Evolutionary conservation across 2,113 vertebrate genomes (phyloP).

Genomic region (Ursus arctos): DNA sequence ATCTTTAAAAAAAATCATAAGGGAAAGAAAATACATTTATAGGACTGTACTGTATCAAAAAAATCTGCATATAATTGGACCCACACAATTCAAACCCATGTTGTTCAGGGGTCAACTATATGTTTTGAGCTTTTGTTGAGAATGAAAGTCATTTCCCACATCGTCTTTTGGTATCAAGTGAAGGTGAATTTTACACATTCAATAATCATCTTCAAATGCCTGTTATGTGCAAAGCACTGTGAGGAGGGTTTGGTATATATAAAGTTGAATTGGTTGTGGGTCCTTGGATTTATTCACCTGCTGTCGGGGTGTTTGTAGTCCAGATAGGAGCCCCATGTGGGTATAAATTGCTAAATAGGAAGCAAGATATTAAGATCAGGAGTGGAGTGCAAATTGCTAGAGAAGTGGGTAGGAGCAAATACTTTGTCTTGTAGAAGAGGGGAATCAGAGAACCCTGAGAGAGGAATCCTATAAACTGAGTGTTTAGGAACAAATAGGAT

Average conservation of each 20-base stretch:
- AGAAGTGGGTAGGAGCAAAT: neutral
- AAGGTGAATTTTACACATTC: constrained; percentile 1
- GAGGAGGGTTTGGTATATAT: neutral
- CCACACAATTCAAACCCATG: neutral
- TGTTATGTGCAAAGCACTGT: neutral
- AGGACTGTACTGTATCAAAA: neutral
- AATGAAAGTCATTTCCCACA: neutral
- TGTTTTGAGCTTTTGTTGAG: neutral
- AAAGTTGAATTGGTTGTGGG: neutral
- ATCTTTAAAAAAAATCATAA: neutral
- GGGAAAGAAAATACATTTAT: neutral
- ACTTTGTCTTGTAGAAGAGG: neutral
- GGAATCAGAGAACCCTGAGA: neutral
- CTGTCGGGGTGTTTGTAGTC: neutral
- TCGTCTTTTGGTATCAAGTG: neutral
- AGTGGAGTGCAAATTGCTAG: neutral
- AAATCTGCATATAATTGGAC: neutral
- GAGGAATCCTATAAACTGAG: neutral
- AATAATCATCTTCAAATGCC: neutral
- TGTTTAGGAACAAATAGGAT: neutral
- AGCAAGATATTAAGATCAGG: neutral
- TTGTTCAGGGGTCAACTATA: neutral
- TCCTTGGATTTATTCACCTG: neutral
- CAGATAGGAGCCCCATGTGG: neutral
- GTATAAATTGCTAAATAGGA: neutral